Evolutionary conservation across 92 coral and sea anemone genomes (phyloP), one percentile per base, ranked within the genome.

Genomic region (Pocillopora meandrina): DNA sequence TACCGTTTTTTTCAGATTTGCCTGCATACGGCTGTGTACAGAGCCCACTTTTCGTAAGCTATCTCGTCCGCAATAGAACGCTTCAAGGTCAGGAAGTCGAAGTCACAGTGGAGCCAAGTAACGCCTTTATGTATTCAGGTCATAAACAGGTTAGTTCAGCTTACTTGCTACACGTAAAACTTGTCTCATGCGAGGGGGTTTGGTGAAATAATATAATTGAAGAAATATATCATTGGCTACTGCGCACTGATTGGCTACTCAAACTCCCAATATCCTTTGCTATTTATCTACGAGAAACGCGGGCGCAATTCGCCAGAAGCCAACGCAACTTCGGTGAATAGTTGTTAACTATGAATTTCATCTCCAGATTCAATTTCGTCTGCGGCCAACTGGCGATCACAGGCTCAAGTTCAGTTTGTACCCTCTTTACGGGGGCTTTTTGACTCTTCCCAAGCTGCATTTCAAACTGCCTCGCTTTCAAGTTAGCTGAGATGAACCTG

Each of bases 21-120:
- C 99, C 99, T 3, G 91, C 97, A 12, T 96, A 94, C 87, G 99
- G 98, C 20, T 89, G 95, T 74, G 95, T 96, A 6, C 98, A 95
- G 71, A 86, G 93, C n/a, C 89, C 95, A 12, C 74, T 96, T 82
- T 93, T 88, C 36, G 84, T 96, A 58, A 89, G 98, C 12, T 96
- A 96, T 69, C 93, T 95, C 80, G 90, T 96, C 59, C 92, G 88
- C 34, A 96, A 96, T 85, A 92, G 98, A 36, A 96, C 99, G 16
- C 74, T 87, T 31, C 94, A 88, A 47, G 98, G 94, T 52, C 98
- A 96, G 75, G 99, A 96, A 79, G 98, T 96, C 0, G 98, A 96
- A 74, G 93, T 95, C 34, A 89, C 92, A 73, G 88, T 96, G 65
- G 99, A 94, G 72, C 99, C 98, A n/a, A 94, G 98, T 19, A 98